Percentiles rank a stretch among this genome's conserved stretches.
Evolutionary conservation across 2,888 invertebrate species (phyloP).

Genomic region (Eupithecia abbreviata): DNA sequence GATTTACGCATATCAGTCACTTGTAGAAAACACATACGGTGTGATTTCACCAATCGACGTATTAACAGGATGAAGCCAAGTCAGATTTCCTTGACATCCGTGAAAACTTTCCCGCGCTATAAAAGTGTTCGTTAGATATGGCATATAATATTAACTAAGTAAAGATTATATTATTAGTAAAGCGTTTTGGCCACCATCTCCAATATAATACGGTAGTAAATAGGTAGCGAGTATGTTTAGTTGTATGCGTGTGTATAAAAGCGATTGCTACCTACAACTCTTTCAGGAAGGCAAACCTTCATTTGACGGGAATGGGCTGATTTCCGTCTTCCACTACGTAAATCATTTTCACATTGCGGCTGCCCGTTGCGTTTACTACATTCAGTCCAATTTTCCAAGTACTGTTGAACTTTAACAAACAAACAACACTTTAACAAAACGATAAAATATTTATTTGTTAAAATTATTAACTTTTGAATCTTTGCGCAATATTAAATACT

Average conservation of each 20-base stretch:
- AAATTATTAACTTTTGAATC: not conserved
- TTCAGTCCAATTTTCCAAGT: constrained; percentile 15
- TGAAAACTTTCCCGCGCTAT: not conserved
- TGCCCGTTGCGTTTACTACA: constrained; percentile 19
- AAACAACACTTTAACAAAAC: no score
- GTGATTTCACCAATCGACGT: not conserved
- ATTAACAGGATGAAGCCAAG: not conserved
- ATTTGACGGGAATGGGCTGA: constrained; percentile 64
- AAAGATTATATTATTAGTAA: not conserved
- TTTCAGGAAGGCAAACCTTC: constrained; percentile 34
- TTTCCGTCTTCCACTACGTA: constrained; percentile 68
- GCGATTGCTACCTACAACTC: constrained; percentile 18
- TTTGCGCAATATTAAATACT: not conserved
- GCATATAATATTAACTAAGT: not conserved
- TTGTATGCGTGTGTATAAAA: not conserved
- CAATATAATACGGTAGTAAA: not conserved
- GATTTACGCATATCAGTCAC: no score
- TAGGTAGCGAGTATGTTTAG: not conserved
- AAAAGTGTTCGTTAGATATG: not conserved
- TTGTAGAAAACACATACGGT: no score
- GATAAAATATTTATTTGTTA: not conserved
- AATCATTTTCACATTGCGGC: constrained; percentile 71
- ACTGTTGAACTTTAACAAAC: not conserved
- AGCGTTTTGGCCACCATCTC: not conserved
- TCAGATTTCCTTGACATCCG: not conserved